Evolutionary conservation across 2,113 vertebrate species (phyloP).

Genomic region (Ptilorrhoa leucosticta): DNA sequence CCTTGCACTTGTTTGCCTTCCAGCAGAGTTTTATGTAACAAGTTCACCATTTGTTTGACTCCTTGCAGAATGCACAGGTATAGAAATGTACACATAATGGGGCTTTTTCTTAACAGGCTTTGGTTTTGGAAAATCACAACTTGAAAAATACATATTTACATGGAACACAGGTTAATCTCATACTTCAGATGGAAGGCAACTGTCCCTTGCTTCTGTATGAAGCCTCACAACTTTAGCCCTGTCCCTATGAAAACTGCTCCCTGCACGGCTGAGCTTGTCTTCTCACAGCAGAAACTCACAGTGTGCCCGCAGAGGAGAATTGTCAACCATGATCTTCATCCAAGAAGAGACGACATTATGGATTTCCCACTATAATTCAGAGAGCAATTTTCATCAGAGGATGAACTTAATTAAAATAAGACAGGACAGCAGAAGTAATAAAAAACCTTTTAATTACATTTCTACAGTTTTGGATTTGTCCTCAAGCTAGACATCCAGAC

Average conservation of each 20-base stretch:
- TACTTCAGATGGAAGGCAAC: background rate
- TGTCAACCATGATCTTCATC: background rate
- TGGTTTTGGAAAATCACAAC: accelerated
- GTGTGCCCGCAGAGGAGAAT: background rate
- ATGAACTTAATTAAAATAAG: slow-evolving; percentile 57
- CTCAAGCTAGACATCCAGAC: slow-evolving; percentile 25
- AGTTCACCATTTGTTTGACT: background rate
- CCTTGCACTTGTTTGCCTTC: background rate
- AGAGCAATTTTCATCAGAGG: slow-evolving; percentile 43
- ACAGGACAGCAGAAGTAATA: slow-evolving; percentile 42
- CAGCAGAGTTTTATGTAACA: background rate
- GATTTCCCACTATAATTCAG: slow-evolving; percentile 40
- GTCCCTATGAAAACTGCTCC: background rate
- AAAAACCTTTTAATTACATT: slow-evolving; percentile 47
- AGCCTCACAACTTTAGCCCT: background rate
- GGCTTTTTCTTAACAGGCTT: background rate
- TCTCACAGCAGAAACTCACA: background rate
- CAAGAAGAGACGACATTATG: background rate
- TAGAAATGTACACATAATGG: accelerated
- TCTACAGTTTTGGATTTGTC: slow-evolving; percentile 31
- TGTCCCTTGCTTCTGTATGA: background rate
- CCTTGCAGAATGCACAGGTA: background rate
- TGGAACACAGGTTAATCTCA: background rate
- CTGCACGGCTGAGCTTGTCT: background rate
- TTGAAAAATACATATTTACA: background rate